phyloP scores from a whole-genome alignment of 1,140 invertebrate genomes.

The Mycetomoellerius zeteki region DNA sequence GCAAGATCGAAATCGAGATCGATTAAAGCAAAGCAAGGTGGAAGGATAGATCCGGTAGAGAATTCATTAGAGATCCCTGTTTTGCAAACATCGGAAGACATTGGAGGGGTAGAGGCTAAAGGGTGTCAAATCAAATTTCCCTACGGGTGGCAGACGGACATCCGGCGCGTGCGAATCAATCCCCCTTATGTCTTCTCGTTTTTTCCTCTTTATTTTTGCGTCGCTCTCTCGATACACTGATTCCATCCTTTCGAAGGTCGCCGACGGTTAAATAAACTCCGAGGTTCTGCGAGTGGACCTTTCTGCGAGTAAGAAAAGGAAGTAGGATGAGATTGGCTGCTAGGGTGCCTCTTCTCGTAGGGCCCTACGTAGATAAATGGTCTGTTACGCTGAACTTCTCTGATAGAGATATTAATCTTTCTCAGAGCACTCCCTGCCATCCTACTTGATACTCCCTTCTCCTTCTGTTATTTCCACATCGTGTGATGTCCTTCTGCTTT shows the following conservation, averaged over 20 bases:
- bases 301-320: constrained; percentile 23
- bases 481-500: not conserved
- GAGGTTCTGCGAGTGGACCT: constrained; percentile 54
- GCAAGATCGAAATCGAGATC: constrained; percentile 40
- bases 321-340: constrained; percentile 51
- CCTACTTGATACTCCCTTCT: not conserved
- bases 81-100: constrained; percentile 38
- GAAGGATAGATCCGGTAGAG: constrained; percentile 44
- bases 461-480: constrained; percentile 6
- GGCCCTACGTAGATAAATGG: constrained; percentile 81
- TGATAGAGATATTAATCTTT: constrained; percentile 85
- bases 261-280: constrained; percentile 79
- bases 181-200: constrained; percentile 14
- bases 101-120: constrained; percentile 30
- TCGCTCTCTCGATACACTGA: constrained; percentile 37
- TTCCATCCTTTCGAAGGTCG: constrained; percentile 25
- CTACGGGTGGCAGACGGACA: constrained; percentile 52
- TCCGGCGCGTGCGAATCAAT: constrained; percentile 66
- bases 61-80: constrained; percentile 73
- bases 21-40: constrained; percentile 36
- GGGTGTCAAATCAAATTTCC: constrained; percentile 79
- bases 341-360: constrained; percentile 57
- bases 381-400: constrained; percentile 80
- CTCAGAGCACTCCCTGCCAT: constrained; percentile 58
- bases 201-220: constrained; percentile 41